Base-by-base conservation (phyloP, 2,888 invertebrate species). In the Trissolcus brochymenae region DNA sequence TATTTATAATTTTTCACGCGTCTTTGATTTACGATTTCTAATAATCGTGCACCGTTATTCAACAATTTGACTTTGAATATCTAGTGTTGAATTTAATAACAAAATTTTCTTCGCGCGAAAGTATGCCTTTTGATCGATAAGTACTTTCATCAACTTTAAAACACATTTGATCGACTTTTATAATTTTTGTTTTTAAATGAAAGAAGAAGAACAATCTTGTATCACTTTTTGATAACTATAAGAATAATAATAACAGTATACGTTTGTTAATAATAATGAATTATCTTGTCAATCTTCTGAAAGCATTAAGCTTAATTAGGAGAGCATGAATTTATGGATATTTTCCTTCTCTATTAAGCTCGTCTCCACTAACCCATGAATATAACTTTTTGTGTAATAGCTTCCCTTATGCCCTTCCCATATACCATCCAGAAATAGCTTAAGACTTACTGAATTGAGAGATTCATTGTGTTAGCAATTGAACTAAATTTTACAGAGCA, bases 11-110 rank as follows among this genome's bases (percentile, higher is more conserved):
- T 51, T 51, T 51, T 51, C 51, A 51, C 51, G 19, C 19, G 11
- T 19, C 17, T 51, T 51, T 17, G 16, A 51, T 51, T 51, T 9
- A 51, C 13, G 51, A 51, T 51, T 51, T 51, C 51, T 51, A 51
- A 51, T 51, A 21, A 13, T 9, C 9, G 11, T 21, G 9, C 3
- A 6, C 17, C 51, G 17, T 51, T 51, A 51, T 17, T 51, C 51
- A 51, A 19, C 51, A 19, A 51, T 51, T 21, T 11, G 21, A 17
- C n/a, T 11, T 43, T 43, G 4, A 43, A 43, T 43, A n/a, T 43
- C 43, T 1, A n/a, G 6, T 14, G 43, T 43, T 43, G 3, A 43
- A 43, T 43, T 43, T 43, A 43, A n/a, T 41, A 13, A 41, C 13
- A 51, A 11, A 19, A 53, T 19, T 53, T 19, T 25, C 14, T 53